A percentile compares a stretch with the other conserved stretches of the same genome.
phyloP scores from a whole-genome alignment of 2,888 invertebrate genomes.

The Rhingia campestris region DNA sequence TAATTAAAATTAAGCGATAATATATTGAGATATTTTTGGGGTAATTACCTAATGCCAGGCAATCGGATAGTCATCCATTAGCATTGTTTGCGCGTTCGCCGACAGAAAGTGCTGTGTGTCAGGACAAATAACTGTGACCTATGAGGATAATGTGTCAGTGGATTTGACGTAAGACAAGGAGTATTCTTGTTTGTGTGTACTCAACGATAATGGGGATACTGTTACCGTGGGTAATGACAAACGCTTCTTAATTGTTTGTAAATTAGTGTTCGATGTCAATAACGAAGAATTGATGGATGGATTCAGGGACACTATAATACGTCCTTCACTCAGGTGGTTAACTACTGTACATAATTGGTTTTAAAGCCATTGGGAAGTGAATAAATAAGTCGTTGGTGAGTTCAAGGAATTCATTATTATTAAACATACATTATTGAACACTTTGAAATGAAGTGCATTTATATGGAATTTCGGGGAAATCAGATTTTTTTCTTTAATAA shows the following conservation, averaged over 20 bases:
- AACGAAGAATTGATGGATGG: slow-evolving; percentile 19
- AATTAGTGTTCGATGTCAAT: slow-evolving; percentile 44
- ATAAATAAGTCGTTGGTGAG: too few relatives aligned
- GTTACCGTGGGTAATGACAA: slow-evolving; percentile 13
- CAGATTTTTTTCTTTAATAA: too few relatives aligned
- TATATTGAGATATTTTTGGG: slow-evolving; percentile 34
- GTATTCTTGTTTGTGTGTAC: neutral
- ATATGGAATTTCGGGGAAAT: too few relatives aligned
- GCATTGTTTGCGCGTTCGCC: slow-evolving; percentile 29
- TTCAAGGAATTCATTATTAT: too few relatives aligned
- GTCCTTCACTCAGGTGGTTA: neutral
- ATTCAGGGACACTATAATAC: too few relatives aligned
- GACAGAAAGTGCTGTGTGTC: slow-evolving; percentile 33
- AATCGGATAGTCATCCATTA: slow-evolving; percentile 61
- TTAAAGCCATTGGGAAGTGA: too few relatives aligned
- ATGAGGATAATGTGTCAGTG: neutral
- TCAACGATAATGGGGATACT: neutral
- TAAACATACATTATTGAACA: too few relatives aligned
- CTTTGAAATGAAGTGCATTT: too few relatives aligned
- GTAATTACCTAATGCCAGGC: slow-evolving; percentile 11
- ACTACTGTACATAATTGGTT: too few relatives aligned
- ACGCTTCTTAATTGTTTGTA: slow-evolving; percentile 33
- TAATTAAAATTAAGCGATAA: slow-evolving; percentile 46
- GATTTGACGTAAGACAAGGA: neutral
- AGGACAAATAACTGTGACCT: slow-evolving; percentile 17